Evolutionary conservation across 2,797 vertebrate genomes (phyloP).

Genomic region (Nyctalus aviator): DNA sequence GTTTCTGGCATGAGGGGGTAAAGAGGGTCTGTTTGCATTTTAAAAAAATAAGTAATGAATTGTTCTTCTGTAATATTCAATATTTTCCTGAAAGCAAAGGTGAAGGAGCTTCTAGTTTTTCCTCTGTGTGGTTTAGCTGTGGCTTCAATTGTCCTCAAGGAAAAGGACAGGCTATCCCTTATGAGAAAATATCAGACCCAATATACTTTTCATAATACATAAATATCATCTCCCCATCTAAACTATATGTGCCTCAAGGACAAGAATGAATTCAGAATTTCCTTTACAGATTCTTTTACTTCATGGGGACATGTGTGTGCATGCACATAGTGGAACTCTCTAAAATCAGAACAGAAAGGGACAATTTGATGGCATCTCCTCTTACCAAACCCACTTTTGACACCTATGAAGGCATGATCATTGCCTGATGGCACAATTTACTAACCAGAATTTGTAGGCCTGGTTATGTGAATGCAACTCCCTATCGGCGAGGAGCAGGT

Average conservation of each 20-base stretch:
- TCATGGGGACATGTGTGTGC: neutral
- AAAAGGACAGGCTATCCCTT: constrained; percentile 43
- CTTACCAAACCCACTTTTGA: constrained; percentile 15
- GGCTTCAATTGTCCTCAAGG: constrained; percentile 49
- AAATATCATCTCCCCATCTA: constrained; percentile 58
- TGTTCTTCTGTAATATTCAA: constrained; percentile 39
- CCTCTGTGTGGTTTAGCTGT: constrained; percentile 3
- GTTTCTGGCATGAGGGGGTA: constrained; percentile 26
- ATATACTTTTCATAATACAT: constrained; percentile 66
- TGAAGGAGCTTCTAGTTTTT: constrained; percentile 42
- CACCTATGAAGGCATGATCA: neutral
- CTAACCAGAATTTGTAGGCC: neutral
- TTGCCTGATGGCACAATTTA: neutral
- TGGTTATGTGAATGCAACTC: neutral
- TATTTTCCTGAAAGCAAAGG: constrained; percentile 66
- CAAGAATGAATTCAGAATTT: constrained; percentile 48
- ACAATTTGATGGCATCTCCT: neutral
- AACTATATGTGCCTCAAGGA: constrained; percentile 43
- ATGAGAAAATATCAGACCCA: constrained; percentile 67
- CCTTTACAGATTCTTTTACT: constrained; percentile 32
- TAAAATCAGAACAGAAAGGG: constrained; percentile 20
- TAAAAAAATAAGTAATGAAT: constrained; percentile 55
- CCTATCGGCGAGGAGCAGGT: neutral
- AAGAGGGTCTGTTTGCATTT: constrained; percentile 43
- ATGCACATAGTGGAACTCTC: neutral